phyloP scores from a whole-genome alignment of 2,888 invertebrate species.

The Nephrotoma appendiculata region DNA sequence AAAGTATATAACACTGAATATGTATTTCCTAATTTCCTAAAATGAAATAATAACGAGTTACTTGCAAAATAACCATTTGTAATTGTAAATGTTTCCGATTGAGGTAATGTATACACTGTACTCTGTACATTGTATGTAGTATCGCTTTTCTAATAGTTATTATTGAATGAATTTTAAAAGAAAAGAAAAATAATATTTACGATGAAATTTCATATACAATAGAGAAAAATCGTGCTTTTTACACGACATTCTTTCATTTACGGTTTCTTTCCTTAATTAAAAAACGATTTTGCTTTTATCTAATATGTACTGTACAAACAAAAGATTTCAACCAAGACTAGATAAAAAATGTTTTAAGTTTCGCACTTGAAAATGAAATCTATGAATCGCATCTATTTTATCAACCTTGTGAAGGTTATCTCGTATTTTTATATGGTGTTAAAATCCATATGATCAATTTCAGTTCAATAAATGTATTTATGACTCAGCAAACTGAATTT shows the following conservation, averaged over 20 bases:
- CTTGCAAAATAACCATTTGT: neutral
- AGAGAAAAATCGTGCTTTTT: neutral
- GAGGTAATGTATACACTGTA: neutral
- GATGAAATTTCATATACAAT: neutral
- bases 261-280: neutral
- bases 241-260: neutral
- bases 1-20: neutral
- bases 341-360: neutral
- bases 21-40: neutral
- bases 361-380: neutral
- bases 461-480: neutral
- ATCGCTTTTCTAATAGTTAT: neutral
- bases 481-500: neutral
- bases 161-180: neutral
- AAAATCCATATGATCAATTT: neutral
- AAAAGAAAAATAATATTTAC: neutral
- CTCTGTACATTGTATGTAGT: neutral
- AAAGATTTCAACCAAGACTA: neutral
- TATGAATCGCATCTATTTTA: neutral
- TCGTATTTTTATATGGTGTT: neutral
- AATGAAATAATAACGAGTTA: neutral
- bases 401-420: neutral
- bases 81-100: neutral
- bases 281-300: neutral
- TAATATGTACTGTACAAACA: neutral